Evolutionary conservation across 2,797 vertebrate species (phyloP).

Genomic region (Psittacula derbiana): DNA sequence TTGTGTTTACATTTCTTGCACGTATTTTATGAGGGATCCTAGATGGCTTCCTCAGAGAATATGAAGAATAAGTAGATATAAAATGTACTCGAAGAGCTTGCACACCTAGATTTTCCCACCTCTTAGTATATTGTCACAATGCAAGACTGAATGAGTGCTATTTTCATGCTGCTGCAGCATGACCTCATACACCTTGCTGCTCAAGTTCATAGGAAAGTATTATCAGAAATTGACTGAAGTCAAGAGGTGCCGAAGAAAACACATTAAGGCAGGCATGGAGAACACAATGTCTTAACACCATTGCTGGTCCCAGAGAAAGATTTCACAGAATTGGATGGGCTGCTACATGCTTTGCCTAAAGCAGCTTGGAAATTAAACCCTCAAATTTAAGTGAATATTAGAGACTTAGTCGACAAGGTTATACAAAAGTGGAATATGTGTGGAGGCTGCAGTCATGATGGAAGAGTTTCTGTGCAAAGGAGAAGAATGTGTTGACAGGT

Average conservation of each 20-base stretch:
- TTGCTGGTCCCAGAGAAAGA: background rate
- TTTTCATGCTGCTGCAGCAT: background rate
- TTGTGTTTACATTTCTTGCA: background rate
- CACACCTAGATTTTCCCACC: background rate
- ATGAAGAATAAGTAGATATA: background rate
- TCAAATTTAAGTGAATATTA: background rate
- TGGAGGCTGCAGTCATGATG: background rate
- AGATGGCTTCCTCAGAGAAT: background rate
- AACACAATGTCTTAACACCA: background rate
- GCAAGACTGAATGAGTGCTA: background rate
- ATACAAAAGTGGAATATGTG: background rate
- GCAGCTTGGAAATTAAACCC: background rate
- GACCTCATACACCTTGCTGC: background rate
- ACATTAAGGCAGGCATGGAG: background rate
- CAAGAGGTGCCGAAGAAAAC: background rate
- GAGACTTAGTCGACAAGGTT: background rate
- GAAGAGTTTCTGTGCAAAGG: slow-evolving; percentile 4
- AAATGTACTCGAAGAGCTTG: background rate
- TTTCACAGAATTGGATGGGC: background rate
- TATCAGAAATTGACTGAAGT: background rate
- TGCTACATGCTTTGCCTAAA: background rate
- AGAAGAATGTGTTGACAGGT: background rate
- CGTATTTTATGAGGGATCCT: background rate
- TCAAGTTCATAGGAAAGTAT: background rate
- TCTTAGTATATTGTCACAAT: background rate